Evolutionary conservation across 2,113 vertebrate genomes (phyloP).

Genomic region (Ornithorhynchus anatinus): DNA sequence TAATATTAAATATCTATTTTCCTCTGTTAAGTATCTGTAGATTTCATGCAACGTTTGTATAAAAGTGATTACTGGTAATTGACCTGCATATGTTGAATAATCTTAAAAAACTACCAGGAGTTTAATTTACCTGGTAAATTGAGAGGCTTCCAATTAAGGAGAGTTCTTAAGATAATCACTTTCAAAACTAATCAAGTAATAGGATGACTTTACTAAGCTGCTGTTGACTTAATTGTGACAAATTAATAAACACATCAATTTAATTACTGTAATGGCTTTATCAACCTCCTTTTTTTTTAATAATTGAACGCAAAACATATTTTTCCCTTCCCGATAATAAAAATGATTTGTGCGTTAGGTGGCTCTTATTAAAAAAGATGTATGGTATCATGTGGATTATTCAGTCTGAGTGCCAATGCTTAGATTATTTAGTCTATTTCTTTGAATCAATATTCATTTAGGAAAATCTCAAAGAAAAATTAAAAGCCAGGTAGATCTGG

Average conservation of each 20-base stretch:
- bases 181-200: constrained; percentile 71
- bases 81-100: constrained; percentile 67
- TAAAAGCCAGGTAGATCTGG: neutral
- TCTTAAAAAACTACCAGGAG: constrained; percentile 62
- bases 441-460: neutral
- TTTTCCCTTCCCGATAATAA: constrained; percentile 26
- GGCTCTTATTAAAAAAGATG: neutral
- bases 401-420: neutral
- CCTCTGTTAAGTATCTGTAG: constrained; percentile 35
- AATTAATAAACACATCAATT: constrained; percentile 67
- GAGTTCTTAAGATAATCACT: constrained; percentile 68
- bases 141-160: constrained; percentile 72
- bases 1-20: constrained; percentile 39
- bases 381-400: neutral
- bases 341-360: constrained; percentile 29
- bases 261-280: constrained; percentile 59
- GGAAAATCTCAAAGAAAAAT: neutral
- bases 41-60: constrained; percentile 60
- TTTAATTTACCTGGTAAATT: constrained; percentile 74
- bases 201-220: constrained; percentile 57
- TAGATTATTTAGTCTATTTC: neutral
- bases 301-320: constrained; percentile 32
- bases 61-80: constrained; percentile 71
- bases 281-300: constrained; percentile 55
- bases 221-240: constrained; percentile 72